These are phyloP conservation scores for Acrobasis suavella DNA, from an alignment of 2,888 invertebrate species.

Conservation along the genomic window DNA sequence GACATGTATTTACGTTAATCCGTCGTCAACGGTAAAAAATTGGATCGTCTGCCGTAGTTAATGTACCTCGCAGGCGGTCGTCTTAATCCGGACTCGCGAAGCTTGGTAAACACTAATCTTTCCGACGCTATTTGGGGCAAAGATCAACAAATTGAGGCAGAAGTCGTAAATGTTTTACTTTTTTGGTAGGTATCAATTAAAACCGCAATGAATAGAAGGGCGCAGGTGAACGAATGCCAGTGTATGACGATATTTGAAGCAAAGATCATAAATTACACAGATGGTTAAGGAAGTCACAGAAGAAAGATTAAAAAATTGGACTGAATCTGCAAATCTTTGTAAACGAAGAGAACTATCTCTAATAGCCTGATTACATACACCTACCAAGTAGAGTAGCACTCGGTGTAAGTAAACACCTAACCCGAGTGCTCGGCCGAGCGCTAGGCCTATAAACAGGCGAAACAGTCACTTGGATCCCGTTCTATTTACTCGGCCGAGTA, in stretches of 20 bases:
- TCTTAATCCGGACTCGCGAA: constrained; percentile 58
- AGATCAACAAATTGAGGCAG: constrained; percentile 38
- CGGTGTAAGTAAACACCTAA: too few species aligned
- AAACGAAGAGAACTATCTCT: too few species aligned
- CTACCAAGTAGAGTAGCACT: too few species aligned
- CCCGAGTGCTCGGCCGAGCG: too few species aligned
- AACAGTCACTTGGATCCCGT: too few species aligned
- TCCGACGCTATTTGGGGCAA: constrained; percentile 47
- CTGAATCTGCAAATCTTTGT: too few species aligned
- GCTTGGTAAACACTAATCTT: constrained; percentile 69
- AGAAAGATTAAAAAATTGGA: too few species aligned
- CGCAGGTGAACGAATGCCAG: not conserved
- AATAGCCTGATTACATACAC: too few species aligned
- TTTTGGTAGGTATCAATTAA: not conserved
- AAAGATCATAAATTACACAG: not conserved
- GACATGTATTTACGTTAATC: constrained; percentile 26
- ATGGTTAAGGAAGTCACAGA: too few species aligned
- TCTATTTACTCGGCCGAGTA: too few species aligned
- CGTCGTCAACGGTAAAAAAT: constrained; percentile 51
- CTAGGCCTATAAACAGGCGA: too few species aligned
- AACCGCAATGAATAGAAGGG: not conserved
- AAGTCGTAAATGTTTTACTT: not conserved
- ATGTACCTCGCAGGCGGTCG: constrained; percentile 52
- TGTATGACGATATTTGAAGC: not conserved
- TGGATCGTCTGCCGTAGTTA: constrained; percentile 52